phyloP scores from a whole-genome alignment of 2,888 invertebrate genomes.

The Agrochola circellaris region DNA sequence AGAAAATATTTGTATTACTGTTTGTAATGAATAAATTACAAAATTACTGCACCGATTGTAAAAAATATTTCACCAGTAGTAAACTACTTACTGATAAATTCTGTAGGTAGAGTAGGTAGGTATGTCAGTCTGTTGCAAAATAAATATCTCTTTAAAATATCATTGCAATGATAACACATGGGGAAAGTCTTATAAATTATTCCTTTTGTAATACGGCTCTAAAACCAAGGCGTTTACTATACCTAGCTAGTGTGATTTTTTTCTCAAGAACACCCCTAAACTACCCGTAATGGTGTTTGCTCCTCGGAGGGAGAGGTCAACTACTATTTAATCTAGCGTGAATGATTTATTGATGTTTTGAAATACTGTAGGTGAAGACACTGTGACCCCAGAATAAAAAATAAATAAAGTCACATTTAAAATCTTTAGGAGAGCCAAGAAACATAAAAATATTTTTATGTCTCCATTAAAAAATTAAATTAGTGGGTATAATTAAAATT shows the following conservation, averaged over 20 bases:
- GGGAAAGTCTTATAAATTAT: slow-evolving; percentile 4
- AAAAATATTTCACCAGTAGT: too few relatives aligned
- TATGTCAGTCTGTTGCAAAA: background rate
- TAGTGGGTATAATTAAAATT: slow-evolving; percentile 70
- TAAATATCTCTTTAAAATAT: background rate
- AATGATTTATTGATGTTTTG: slow-evolving; percentile 88
- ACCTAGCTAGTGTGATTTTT: slow-evolving; percentile 72
- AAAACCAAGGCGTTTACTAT: slow-evolving; percentile 62
- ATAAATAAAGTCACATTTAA: slow-evolving; percentile 30
- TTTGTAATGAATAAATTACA: too few relatives aligned
- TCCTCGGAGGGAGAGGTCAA: slow-evolving; percentile 87
- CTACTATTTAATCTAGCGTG: slow-evolving; percentile 89
- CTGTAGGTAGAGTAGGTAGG: too few relatives aligned
- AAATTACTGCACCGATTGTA: too few relatives aligned
- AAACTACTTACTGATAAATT: too few relatives aligned
- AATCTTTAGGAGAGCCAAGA: slow-evolving; percentile 38
- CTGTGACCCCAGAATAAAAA: slow-evolving; percentile 39
- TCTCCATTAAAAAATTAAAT: slow-evolving; percentile 63
- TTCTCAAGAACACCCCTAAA: slow-evolving; percentile 80
- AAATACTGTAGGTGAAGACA: slow-evolving; percentile 72
- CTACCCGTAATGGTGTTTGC: slow-evolving; percentile 87
- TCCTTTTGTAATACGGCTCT: slow-evolving; percentile 42
- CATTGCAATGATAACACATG: background rate
- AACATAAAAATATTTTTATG: slow-evolving; percentile 56
- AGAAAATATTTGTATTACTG: too few relatives aligned